phyloP scores from a whole-genome alignment of 2,888 invertebrate genomes.

The Melanophora roralis region DNA sequence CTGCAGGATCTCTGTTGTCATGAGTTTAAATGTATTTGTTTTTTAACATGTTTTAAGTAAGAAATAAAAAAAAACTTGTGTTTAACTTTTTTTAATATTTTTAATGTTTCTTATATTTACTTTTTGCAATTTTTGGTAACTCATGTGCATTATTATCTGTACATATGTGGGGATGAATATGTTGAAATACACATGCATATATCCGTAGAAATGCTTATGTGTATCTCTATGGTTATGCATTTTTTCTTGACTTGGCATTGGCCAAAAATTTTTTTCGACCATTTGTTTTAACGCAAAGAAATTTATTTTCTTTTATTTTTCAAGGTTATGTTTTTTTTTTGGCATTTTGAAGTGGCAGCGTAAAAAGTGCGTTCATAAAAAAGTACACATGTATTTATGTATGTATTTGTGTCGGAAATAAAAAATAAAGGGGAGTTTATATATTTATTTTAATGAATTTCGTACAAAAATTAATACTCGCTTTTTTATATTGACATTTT shows the following conservation, averaged over 20 bases:
- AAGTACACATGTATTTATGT: not conserved
- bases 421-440: conserved; percentile 51
- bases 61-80: conserved; percentile 38
- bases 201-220: not conserved
- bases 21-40: conserved; percentile 1
- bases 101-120: conserved; percentile 47
- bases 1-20: conserved; percentile 36
- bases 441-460: conserved; percentile 30
- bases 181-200: not conserved
- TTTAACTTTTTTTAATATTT: conserved; percentile 54
- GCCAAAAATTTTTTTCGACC: conserved; percentile 39
- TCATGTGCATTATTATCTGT: not conserved
- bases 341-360: not conserved
- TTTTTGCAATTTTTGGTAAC: conserved; percentile 32
- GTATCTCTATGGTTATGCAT: not conserved
- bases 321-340: conserved; percentile 10
- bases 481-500: too few relatives aligned
- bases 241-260: conserved; percentile 48
- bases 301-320: conserved; percentile 36
- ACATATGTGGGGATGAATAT: not conserved
- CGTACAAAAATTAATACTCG: not conserved
- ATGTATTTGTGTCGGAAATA: conserved; percentile 21
- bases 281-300: conserved; percentile 14
- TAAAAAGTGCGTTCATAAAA: conserved; percentile 27
- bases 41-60: not conserved